Evolutionary conservation across 2,113 vertebrate genomes (phyloP).

Genomic region (Nymphicus hollandicus): DNA sequence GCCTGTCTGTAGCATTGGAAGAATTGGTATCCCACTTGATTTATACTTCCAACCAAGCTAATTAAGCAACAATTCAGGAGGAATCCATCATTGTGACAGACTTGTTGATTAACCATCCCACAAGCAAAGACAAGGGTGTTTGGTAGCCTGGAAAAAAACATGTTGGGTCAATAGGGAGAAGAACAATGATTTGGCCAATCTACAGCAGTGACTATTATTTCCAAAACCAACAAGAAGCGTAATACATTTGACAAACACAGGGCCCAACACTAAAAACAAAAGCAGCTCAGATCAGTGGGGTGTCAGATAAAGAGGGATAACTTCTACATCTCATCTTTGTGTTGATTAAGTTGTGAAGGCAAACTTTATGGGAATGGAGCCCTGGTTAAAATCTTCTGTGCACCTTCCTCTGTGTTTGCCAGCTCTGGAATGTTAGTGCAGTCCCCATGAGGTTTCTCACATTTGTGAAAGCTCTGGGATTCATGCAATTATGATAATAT

Average conservation of each 20-base stretch:
- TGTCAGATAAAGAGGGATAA: neutral
- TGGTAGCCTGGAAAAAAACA: constrained; percentile 1
- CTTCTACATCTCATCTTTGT: neutral
- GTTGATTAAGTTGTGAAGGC: neutral
- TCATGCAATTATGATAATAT: constrained; percentile 9
- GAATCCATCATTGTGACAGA: constrained; percentile 79
- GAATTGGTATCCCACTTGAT: constrained; percentile 58
- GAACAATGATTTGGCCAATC: neutral
- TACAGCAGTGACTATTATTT: neutral
- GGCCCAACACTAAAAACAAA: neutral
- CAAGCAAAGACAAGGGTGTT: constrained; percentile 58
- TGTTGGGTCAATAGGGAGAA: constrained; percentile 18
- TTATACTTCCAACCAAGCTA: constrained; percentile 74
- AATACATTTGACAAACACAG: neutral
- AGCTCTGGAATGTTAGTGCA: neutral
- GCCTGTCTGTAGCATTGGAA: constrained; percentile 25
- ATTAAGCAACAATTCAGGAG: constrained; percentile 73
- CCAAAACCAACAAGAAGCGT: neutral
- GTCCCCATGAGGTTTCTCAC: neutral
- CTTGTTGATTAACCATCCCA: constrained; percentile 73
- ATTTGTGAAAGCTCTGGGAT: neutral
- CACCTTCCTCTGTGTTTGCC: neutral
- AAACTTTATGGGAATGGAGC: neutral
- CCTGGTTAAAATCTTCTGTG: neutral
- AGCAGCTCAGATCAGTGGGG: neutral